phyloP scores from a whole-genome alignment of 2,113 vertebrate species.

The Pseudorectes ferrugineus region DNA sequence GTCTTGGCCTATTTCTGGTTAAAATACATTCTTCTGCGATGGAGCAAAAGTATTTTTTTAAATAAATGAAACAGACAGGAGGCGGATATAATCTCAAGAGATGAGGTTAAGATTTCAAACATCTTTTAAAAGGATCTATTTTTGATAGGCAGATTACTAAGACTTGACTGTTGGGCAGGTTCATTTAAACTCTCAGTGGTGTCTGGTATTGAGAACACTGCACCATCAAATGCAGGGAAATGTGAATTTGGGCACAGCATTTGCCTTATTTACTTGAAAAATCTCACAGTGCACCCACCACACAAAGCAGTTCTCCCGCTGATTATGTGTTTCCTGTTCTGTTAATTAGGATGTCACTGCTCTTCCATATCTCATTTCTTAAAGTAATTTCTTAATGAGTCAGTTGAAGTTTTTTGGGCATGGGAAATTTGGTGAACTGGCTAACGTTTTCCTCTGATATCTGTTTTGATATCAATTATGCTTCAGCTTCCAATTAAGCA shows the following conservation, averaged over 20 bases:
- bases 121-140: background rate
- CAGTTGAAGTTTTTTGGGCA: background rate
- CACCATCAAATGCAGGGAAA: background rate
- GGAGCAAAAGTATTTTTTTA: background rate
- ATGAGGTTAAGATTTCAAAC: background rate
- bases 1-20: constrained; percentile 31
- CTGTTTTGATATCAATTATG: constrained; percentile 54
- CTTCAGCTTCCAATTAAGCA: constrained; percentile 41
- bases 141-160: background rate
- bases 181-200: background rate
- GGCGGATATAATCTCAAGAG: background rate
- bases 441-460: constrained; percentile 27
- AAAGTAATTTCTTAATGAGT: constrained; percentile 41
- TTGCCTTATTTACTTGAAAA: background rate
- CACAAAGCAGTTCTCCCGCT: background rate
- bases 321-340: background rate
- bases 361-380: constrained; percentile 26
- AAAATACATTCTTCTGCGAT: background rate
- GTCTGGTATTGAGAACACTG: background rate
- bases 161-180: background rate
- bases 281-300: background rate
- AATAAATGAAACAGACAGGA: background rate
- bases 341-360: constrained; percentile 42
- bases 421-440: constrained; percentile 41
- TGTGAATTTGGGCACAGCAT: background rate